phyloP scores from a whole-genome alignment of 1,140 invertebrate genomes.

The Metaphire vulgaris region DNA sequence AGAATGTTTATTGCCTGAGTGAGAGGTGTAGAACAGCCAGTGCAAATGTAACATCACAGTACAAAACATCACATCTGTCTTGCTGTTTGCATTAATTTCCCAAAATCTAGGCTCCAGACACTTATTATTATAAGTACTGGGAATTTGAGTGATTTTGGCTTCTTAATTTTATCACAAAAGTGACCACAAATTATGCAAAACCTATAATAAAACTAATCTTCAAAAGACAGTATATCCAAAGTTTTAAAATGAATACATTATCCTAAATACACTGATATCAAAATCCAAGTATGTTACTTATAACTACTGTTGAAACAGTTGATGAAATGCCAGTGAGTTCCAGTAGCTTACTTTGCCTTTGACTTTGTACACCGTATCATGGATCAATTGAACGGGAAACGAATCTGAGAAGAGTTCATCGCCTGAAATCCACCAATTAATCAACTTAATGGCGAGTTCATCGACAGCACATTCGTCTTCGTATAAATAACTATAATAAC shows the following conservation, averaged over 20 bases:
- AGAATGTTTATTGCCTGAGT: too few species aligned
- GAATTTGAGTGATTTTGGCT: slow-evolving; percentile 1
- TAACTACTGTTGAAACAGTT: background rate
- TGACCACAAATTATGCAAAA: background rate
- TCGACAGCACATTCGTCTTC: slow-evolving; percentile 11
- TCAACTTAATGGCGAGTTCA: slow-evolving; percentile 29
- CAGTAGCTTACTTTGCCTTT: slow-evolving; percentile 65
- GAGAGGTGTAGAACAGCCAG: background rate
- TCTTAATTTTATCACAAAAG: background rate
- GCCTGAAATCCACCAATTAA: slow-evolving; percentile 59
- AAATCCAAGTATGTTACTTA: background rate
- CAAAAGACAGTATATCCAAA: slow-evolving; percentile 9
- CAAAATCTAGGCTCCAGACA: background rate
- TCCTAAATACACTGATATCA: background rate
- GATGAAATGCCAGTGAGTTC: background rate
- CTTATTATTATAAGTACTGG: background rate
- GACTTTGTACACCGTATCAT: slow-evolving; percentile 87
- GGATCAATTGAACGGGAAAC: slow-evolving; percentile 87
- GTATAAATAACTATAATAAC: background rate
- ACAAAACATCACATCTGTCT: background rate
- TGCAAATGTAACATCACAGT: background rate
- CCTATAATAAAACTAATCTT: background rate
- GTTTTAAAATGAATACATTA: background rate
- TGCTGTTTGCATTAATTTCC: background rate
- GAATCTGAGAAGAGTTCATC: slow-evolving; percentile 97